Base-by-base conservation (phyloP, 1,140 invertebrate genomes). In the Dreissena rostriformis region DNA sequence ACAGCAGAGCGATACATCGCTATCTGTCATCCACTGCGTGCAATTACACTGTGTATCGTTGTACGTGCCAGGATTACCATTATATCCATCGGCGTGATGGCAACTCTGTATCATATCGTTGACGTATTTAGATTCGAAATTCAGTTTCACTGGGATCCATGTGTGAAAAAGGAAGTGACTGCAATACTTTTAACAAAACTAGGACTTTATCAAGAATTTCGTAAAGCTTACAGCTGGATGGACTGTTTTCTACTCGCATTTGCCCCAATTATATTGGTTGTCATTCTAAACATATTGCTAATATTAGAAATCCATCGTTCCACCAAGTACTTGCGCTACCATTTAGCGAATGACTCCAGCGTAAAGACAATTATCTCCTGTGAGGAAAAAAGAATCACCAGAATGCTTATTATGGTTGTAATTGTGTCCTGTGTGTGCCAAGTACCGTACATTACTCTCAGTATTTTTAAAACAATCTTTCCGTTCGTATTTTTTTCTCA, bases 1-100 rank as follows among this genome's bases (percentile, higher is more conserved):
- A 96, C 96, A 12, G 94, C 96, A 67, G 96, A 97, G 93, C 93
- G 96, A 61, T 97, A 96, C 94, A 96, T 97, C 80, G 96, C 96
- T 52, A 96, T 97, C 55, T 96, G 96, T 86, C 95, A 96, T 93
- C 96, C 96, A 26, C 80, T 92, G 0, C 79, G 86, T 73, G 96
- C 96, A 28, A 96, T 96, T 92, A 94, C 95, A 52, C 94, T 96
- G 68, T 96, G 96, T 89, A 96, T 96, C 4, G 95, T 96, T 86
- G 92, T 91, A 8, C 86, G 95, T 17, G 94, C 95, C 8, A 91
- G 94, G 28, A 92, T 92, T 66, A 95, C 96, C 66, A 96, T 96
- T 70, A 90, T 94, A 80, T 90, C 94, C 15, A 95, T 96, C 10
- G 95, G 94, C 84, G 76, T 96, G 10, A 92, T 96, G 63, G 96